A percentile compares a stretch with the other conserved stretches of the same genome.
phyloP scores from a whole-genome alignment of 2,888 invertebrate genomes.

The Branchipolynoe longqiensis region DNA sequence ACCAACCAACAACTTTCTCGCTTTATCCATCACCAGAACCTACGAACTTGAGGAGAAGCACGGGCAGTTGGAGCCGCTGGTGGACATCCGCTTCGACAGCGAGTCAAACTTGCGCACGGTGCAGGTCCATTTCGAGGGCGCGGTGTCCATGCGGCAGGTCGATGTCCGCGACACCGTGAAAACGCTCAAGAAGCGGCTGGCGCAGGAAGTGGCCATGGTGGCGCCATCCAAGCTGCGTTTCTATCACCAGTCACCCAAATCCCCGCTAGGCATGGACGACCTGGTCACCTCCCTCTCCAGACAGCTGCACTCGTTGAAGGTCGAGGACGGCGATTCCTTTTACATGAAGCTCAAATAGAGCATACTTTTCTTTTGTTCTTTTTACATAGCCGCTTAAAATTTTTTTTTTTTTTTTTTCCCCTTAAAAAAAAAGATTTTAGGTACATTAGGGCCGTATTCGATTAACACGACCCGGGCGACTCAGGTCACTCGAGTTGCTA shows the following conservation, averaged over 20 bases:
- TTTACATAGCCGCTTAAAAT: no score
- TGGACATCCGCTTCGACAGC: not conserved
- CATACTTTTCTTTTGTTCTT: no score
- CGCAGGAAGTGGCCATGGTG: not conserved
- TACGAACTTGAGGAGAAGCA: not conserved
- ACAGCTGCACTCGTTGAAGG: not conserved
- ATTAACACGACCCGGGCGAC: no score
- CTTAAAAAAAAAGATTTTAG: no score
- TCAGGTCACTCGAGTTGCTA: no score
- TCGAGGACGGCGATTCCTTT: not conserved
- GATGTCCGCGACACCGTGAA: not conserved
- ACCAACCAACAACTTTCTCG: not conserved
- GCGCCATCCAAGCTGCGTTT: not conserved
- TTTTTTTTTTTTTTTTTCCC: no score
- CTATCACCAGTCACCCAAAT: not conserved
- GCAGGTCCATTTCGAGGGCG: not conserved
- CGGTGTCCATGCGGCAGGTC: not conserved
- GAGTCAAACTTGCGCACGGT: not conserved
- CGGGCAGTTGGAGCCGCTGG: not conserved
- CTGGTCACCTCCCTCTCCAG: not conserved
- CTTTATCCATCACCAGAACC: not conserved
- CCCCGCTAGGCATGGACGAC: no score
- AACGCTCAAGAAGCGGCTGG: not conserved
- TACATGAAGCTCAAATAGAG: not conserved
- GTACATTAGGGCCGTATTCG: no score